phyloP scores from a whole-genome alignment of 2,888 invertebrate species.

The Nezara viridula region DNA sequence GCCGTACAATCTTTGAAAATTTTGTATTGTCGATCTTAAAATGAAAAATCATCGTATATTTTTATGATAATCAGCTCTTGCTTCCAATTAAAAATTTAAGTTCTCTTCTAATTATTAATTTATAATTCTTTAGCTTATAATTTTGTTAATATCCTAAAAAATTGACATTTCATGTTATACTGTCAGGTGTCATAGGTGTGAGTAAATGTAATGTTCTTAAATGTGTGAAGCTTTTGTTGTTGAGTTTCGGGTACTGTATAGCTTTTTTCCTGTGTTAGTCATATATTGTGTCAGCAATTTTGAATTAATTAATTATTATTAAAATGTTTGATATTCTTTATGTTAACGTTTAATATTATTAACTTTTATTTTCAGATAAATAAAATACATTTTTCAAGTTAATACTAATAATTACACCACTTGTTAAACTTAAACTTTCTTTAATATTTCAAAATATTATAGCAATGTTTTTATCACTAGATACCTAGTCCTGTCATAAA shows the following conservation, averaged over 20 bases:
- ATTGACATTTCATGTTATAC: neutral
- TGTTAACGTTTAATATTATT: neutral
- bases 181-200: conserved; percentile 35
- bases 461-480: too few species aligned
- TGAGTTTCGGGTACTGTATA: neutral
- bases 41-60: neutral
- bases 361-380: neutral
- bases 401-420: neutral
- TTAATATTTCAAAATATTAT: neutral
- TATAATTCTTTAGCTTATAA: neutral
- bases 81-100: neutral
- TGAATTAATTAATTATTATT: neutral
- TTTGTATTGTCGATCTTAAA: too few species aligned
- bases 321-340: neutral
- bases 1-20: too few species aligned
- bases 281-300: too few species aligned
- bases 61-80: neutral
- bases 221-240: neutral
- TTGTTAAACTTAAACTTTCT: neutral
- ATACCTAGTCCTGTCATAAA: too few species aligned
- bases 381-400: neutral
- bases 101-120: neutral
- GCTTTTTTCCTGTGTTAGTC: neutral
- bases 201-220: conserved; percentile 26
- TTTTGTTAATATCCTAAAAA: neutral